These are phyloP conservation scores for Heteromyza rotundicornis DNA, from an alignment of 2,888 invertebrate species.

Conservation along the genomic window DNA sequence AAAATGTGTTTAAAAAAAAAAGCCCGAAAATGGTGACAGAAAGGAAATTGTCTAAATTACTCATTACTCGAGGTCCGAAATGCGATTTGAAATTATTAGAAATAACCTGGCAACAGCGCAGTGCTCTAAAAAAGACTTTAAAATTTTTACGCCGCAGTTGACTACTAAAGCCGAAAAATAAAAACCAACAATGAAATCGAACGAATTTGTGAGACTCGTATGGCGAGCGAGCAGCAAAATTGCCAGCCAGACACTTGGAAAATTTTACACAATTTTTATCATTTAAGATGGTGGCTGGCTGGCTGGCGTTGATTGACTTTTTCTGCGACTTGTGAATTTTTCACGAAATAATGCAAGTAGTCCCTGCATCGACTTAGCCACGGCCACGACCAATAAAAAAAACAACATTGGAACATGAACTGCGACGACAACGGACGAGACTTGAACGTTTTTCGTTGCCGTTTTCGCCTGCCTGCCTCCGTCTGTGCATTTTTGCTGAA, in stretches of 20 bases:
- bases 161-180: too few species aligned
- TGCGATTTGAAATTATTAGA: too few species aligned
- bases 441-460: constrained; percentile 3
- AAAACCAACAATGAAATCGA: too few species aligned
- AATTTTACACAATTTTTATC: constrained; percentile 5
- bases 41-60: too few species aligned
- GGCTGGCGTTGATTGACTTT: not conserved
- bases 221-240: not conserved
- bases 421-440: constrained; percentile 3
- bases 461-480: not conserved
- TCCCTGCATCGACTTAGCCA: not conserved
- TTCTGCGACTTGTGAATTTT: not conserved
- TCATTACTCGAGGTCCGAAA: too few species aligned
- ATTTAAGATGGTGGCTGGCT: not conserved
- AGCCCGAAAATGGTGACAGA: too few species aligned
- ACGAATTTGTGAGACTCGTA: constrained; percentile 3
- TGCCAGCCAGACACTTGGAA: constrained; percentile 19
- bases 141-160: too few species aligned
- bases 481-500: constrained; percentile 12
- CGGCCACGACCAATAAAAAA: not conserved
- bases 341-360: not conserved
- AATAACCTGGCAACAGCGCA: too few species aligned
- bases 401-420: too few species aligned
- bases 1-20: too few species aligned
- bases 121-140: too few species aligned